A percentile compares a stretch with the other conserved stretches of the same genome.
These are phyloP conservation scores for Chromoteleia sp. DNA, from an alignment of 2,888 invertebrate species.

Conservation along the genomic window DNA sequence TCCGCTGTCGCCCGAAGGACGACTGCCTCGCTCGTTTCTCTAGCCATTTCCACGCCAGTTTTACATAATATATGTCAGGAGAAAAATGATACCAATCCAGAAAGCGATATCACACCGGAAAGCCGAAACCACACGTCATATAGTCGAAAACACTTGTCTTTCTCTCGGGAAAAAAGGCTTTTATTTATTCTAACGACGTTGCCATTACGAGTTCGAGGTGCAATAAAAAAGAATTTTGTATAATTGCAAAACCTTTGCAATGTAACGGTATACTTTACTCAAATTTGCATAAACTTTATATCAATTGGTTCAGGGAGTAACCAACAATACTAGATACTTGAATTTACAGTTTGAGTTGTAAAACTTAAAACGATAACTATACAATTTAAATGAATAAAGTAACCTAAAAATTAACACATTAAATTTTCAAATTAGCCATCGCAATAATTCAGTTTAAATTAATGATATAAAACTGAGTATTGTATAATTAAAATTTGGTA, in stretches of 20 bases:
- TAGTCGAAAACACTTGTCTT: slow-evolving; percentile 61
- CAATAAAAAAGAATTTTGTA: background rate
- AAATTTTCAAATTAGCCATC: too few relatives aligned
- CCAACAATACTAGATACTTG: too few relatives aligned
- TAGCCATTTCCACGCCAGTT: slow-evolving; percentile 71
- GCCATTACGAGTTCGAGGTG: background rate
- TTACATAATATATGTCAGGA: slow-evolving; percentile 73
- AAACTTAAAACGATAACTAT: too few relatives aligned
- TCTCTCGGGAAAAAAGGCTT: slow-evolving; percentile 70
- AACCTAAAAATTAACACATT: too few relatives aligned
- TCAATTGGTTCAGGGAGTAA: too few relatives aligned
- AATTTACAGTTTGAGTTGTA: too few relatives aligned
- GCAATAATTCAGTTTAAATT: too few relatives aligned
- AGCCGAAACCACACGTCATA: slow-evolving; percentile 62
- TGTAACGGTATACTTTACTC: slow-evolving; percentile 3
- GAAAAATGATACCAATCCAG: slow-evolving; percentile 75
- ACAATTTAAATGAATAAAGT: too few relatives aligned
- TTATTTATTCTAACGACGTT: slow-evolving; percentile 20
- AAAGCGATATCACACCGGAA: slow-evolving; percentile 72
- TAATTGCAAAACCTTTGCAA: background rate
- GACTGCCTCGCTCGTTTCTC: slow-evolving; percentile 69
- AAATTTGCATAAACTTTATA: too few relatives aligned
- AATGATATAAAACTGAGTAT: too few relatives aligned
- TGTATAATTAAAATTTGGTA: too few relatives aligned
- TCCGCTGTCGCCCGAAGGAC: slow-evolving; percentile 72